Percentiles rank a stretch among this genome's conserved stretches.
phyloP scores from a whole-genome alignment of 2,888 invertebrate species.

The Folsomia candida region DNA sequence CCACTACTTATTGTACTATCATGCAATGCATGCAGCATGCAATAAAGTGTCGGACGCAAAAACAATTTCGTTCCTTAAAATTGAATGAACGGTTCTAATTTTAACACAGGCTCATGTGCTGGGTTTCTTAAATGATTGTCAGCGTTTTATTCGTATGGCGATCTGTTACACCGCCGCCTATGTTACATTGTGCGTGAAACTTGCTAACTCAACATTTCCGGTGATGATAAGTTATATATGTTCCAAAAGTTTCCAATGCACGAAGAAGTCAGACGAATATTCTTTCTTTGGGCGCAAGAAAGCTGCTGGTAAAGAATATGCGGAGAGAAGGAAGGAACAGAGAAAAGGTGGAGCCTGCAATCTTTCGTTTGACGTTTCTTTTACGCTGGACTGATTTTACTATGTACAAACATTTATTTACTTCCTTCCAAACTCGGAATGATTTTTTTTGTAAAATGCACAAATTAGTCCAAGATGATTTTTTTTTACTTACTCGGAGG shows the following conservation, averaged over 20 bases:
- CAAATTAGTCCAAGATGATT: not conserved
- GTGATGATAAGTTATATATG: not conserved
- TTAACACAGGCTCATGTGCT: no score
- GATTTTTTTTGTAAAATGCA: not conserved
- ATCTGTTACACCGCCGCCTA: no score
- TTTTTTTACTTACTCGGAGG: conserved; percentile 5
- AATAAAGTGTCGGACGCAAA: no score
- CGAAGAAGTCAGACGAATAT: no score
- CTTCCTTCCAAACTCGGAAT: not conserved
- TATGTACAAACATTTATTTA: not conserved
- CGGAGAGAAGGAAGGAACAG: conserved; percentile 21
- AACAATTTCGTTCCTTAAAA: no score
- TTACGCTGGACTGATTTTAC: conserved; percentile 26
- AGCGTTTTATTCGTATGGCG: no score
- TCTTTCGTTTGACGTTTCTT: conserved; percentile 26
- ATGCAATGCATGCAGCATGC: not conserved
- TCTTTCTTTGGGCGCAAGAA: not conserved
- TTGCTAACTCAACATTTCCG: conserved; percentile 16
- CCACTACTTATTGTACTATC: no score
- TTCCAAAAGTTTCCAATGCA: no score
- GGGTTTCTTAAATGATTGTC: no score
- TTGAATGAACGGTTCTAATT: no score
- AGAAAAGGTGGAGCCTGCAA: conserved; percentile 34
- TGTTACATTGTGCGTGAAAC: no score
- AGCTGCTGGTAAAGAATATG: not conserved